Percentiles rank a stretch among this genome's conserved stretches.
phyloP scores from a whole-genome alignment of 2,888 invertebrate genomes.

The Suillia variegata region DNA sequence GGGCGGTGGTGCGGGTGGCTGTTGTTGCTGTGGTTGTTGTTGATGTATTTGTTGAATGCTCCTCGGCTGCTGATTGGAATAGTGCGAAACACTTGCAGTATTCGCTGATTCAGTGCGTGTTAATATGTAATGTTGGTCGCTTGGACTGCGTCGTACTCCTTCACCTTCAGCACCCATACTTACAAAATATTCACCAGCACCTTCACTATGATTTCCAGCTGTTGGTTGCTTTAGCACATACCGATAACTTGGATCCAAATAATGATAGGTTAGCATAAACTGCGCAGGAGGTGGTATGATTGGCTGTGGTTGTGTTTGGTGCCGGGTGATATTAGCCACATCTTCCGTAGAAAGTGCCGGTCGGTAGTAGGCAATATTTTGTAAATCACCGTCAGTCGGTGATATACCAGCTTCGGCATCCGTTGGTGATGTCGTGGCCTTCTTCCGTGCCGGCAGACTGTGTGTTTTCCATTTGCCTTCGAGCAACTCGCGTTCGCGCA shows the following conservation, averaged over 20 bases:
- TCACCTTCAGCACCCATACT: conserved; percentile 75
- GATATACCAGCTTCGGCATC: conserved; percentile 62
- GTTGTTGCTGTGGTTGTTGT: conserved; percentile 28
- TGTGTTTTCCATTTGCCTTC: conserved; percentile 91
- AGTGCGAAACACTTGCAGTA: conserved; percentile 29
- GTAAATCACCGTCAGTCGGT: conserved; percentile 59
- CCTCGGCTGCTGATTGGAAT: conserved; percentile 33
- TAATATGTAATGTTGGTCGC: conserved; percentile 74
- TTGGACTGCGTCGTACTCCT: conserved; percentile 63
- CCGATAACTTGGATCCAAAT: conserved; percentile 74
- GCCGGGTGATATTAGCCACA: conserved; percentile 61
- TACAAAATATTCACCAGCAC: conserved; percentile 75
- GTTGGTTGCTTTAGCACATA: conserved; percentile 74
- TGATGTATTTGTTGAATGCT: no score
- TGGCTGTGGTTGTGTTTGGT: conserved; percentile 51
- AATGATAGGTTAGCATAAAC: conserved; percentile 69
- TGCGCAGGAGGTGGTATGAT: conserved; percentile 62
- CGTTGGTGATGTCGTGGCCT: conserved; percentile 69
- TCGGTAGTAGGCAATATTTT: conserved; percentile 67
- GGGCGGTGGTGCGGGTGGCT: conserved; percentile 55
- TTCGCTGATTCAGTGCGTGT: conserved; percentile 65
- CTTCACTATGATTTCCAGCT: conserved; percentile 67
- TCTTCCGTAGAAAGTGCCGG: conserved; percentile 85
- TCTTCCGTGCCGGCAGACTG: conserved; percentile 83
- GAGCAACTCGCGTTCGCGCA: conserved; percentile 80